A percentile compares a stretch with the other conserved stretches of the same genome.
Conservation (phyloP, 2,797 vertebrate genomes). For the Cirrhinus molitorella region DNA sequence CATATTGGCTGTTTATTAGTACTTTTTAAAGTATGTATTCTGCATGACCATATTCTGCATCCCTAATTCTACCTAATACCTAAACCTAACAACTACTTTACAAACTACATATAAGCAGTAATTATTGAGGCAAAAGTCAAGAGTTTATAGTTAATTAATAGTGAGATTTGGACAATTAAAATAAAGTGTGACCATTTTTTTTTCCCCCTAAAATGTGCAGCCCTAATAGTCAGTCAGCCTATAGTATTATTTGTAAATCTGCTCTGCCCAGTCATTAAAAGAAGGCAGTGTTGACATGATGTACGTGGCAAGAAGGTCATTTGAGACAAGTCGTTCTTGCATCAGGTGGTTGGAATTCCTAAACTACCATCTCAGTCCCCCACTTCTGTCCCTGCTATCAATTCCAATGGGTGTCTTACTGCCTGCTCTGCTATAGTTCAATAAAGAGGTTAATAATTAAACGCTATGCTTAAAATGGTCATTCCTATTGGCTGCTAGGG, state of each 20-base stretch:
- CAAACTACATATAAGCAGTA: too few relatives aligned
- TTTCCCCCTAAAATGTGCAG: neutral
- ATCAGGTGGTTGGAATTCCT: slow-evolving; percentile 14
- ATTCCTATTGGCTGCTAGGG: slow-evolving; percentile 25
- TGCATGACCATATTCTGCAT: too few relatives aligned
- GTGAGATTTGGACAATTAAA: too few relatives aligned
- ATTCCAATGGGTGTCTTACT: slow-evolving; percentile 7
- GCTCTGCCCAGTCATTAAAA: neutral
- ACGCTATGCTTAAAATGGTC: slow-evolving; percentile 35
- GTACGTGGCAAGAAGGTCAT: neutral
- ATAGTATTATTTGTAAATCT: neutral
- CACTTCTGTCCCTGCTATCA: neutral
- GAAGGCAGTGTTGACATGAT: neutral
- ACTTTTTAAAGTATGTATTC: too few relatives aligned
- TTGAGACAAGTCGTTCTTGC: slow-evolving; percentile 1
- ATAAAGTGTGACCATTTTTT: too few relatives aligned
- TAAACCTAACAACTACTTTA: too few relatives aligned
- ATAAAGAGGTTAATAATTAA: slow-evolving; percentile 50
- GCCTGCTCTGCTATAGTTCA: slow-evolving; percentile 34
- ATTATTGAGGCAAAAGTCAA: too few relatives aligned
- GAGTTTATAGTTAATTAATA: too few relatives aligned
- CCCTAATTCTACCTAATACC: too few relatives aligned
- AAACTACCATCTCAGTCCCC: neutral
- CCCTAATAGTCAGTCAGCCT: neutral
- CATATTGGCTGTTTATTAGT: too few relatives aligned